phyloP scores from a whole-genome alignment of 2,797 vertebrate genomes.

The Gobionotothen gibberifrons region DNA sequence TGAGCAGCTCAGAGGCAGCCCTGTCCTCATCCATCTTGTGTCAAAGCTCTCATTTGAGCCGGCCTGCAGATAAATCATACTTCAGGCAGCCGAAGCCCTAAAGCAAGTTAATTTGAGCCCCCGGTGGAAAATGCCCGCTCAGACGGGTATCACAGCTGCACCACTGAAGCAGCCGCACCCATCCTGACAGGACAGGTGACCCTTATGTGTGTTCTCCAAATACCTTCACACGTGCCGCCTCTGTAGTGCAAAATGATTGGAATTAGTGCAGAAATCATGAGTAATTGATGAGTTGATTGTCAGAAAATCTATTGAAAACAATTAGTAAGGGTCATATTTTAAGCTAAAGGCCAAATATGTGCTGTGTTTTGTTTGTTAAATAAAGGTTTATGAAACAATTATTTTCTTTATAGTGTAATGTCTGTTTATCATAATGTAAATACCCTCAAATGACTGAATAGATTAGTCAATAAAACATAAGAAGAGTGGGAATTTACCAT shows the following conservation, averaged over 20 bases:
- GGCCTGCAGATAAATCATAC: conserved; percentile 85
- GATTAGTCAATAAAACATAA: neutral
- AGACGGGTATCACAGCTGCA: conserved; percentile 77
- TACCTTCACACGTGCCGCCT: conserved; percentile 4
- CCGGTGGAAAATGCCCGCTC: conserved; percentile 72
- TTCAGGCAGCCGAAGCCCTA: conserved; percentile 78
- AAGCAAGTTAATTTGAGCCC: conserved; percentile 82
- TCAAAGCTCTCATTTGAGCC: conserved; percentile 76
- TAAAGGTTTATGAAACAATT: neutral
- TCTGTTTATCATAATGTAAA: too few species aligned
- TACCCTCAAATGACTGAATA: neutral
- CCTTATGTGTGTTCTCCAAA: conserved; percentile 31
- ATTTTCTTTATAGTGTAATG: neutral
- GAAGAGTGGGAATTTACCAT: neutral
- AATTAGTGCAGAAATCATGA: neutral
- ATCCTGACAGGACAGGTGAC: conserved; percentile 43
- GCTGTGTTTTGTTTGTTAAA: neutral
- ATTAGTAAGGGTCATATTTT: neutral
- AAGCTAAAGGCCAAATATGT: neutral
- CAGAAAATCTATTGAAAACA: neutral
- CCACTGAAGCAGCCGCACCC: conserved; percentile 34
- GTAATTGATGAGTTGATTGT: neutral
- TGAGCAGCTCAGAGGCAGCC: conserved; percentile 52
- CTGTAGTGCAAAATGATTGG: neutral
- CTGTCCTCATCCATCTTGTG: conserved; percentile 79